Evolutionary conservation across 2,888 invertebrate genomes (phyloP).

Genomic region (Zonitis immaculata): DNA sequence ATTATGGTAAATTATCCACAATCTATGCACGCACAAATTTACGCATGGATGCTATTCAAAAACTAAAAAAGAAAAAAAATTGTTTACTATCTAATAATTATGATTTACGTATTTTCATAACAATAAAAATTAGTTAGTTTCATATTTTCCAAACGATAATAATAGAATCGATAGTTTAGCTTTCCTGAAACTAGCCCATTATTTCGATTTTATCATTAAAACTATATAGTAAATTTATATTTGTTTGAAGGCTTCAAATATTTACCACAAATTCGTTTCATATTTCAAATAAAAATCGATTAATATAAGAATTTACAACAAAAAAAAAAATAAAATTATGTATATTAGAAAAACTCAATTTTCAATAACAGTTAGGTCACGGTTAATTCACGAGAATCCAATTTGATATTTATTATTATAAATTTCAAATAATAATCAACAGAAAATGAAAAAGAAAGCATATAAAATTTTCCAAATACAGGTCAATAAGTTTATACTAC

Average conservation of each 20-base stretch:
- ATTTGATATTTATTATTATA: background rate
- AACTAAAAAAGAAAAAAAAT: no score
- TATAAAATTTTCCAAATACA: background rate
- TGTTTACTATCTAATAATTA: no score
- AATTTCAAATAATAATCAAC: background rate
- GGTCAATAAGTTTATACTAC: conserved; percentile 1
- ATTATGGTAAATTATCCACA: background rate
- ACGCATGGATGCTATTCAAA: background rate
- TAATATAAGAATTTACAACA: no score
- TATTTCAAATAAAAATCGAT: conserved; percentile 5
- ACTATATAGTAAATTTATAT: conserved; percentile 14
- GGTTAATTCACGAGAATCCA: conserved; percentile 6
- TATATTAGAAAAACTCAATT: background rate
- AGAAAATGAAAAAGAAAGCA: conserved; percentile 1
- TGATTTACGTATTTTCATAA: no score
- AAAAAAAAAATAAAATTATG: no score
- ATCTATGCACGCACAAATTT: background rate
- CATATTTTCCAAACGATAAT: no score
- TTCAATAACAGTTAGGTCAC: conserved; percentile 14
- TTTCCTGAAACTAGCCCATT: background rate
- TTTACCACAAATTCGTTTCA: conserved; percentile 15
- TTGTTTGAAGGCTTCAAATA: conserved; percentile 14
- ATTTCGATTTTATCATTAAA: background rate
- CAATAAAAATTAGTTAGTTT: no score
- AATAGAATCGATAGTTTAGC: background rate